Evolutionary conservation across 2,888 invertebrate genomes (phyloP).

Genomic region (Napeogenes sylphis): DNA sequence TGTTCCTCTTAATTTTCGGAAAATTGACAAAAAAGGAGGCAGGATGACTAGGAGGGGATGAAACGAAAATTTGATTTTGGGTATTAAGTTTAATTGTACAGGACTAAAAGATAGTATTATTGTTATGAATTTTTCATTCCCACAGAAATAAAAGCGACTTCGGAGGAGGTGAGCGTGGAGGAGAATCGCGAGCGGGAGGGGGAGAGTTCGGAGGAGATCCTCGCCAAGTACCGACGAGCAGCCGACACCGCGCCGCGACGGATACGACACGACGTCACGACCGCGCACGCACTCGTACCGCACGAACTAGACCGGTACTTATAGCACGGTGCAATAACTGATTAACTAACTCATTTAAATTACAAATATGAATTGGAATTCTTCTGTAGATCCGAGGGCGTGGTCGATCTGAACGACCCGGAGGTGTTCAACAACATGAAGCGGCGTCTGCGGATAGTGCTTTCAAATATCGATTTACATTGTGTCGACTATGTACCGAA

Average conservation of each 20-base stretch:
- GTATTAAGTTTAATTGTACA: too few species aligned
- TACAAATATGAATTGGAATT: background rate
- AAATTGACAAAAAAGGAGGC: too few species aligned
- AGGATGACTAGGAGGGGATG: too few species aligned
- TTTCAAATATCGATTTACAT: conserved; percentile 91
- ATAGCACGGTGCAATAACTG: background rate
- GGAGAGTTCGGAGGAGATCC: conserved; percentile 93
- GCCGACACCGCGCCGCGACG: conserved; percentile 55
- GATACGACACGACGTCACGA: conserved; percentile 45
- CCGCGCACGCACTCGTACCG: background rate
- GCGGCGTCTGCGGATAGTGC: conserved; percentile 91
- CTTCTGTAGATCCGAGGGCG: conserved; percentile 53
- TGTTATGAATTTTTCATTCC: too few species aligned
- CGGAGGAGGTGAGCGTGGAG: conserved; percentile 55
- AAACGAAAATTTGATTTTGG: too few species aligned
- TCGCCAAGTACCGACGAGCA: conserved; percentile 93
- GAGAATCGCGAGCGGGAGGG: conserved; percentile 47
- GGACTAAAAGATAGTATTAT: too few species aligned
- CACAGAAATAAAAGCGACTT: conserved; percentile 54
- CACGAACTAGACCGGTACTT: conserved; percentile 19
- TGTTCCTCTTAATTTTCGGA: too few species aligned
- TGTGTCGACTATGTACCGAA: conserved; percentile 80
- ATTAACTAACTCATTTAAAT: too few species aligned
- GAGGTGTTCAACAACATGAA: conserved; percentile 79
- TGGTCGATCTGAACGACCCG: conserved; percentile 65